These are phyloP conservation scores for Pao palembangensis DNA, from an alignment of 2,113 vertebrate genomes.

Conservation along the genomic window DNA sequence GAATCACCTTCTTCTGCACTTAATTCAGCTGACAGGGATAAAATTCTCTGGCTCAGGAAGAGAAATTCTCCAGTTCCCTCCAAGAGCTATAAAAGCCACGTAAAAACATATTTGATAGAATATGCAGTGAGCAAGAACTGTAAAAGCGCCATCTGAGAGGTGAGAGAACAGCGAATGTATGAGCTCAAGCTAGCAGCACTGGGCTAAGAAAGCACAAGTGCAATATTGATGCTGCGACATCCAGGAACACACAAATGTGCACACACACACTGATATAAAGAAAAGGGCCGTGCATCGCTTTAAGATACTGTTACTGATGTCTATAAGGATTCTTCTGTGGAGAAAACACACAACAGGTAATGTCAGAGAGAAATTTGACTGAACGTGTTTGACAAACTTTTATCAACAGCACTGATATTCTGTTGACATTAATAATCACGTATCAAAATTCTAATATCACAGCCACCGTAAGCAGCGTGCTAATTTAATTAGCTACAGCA, in stretches of 20 bases:
- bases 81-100: too few species aligned
- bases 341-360: too few species aligned
- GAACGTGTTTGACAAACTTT: too few species aligned
- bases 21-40: not conserved
- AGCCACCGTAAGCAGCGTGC: not conserved
- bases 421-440: not conserved
- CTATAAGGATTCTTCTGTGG: too few species aligned
- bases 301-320: not conserved
- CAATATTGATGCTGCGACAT: slow-evolving; percentile 52
- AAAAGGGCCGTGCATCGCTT: not conserved
- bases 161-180: slow-evolving; percentile 4
- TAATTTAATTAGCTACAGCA: slow-evolving; percentile 25
- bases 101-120: slow-evolving; percentile 37
- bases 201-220: slow-evolving; percentile 44
- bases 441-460: not conserved
- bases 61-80: slow-evolving; percentile 11
- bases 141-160: slow-evolving; percentile 39
- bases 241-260: slow-evolving; percentile 14
- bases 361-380: too few species aligned
- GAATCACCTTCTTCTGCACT: not conserved
- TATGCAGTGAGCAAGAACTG: slow-evolving; percentile 33
- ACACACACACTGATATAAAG: slow-evolving; percentile 17
- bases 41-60: not conserved
- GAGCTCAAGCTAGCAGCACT: slow-evolving; percentile 16
- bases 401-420: too few species aligned